Evolutionary conservation across 2,888 invertebrate genomes (phyloP).

Genomic region (Odontothrips loti): DNA sequence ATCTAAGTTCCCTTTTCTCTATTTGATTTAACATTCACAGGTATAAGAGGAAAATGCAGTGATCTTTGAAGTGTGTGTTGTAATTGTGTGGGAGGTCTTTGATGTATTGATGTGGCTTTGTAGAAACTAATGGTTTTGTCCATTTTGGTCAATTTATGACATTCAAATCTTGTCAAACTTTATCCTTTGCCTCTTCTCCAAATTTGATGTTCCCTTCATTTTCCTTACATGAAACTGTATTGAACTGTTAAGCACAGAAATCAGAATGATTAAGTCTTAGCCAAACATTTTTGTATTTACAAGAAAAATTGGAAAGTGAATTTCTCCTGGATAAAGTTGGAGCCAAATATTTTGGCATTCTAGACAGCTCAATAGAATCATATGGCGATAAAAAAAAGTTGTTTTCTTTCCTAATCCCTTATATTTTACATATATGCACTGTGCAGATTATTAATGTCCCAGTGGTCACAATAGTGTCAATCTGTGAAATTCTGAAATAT

Average conservation of each 20-base stretch:
- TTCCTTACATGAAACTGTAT: constrained; percentile 17
- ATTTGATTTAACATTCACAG: constrained; percentile 1
- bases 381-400: constrained; percentile 9
- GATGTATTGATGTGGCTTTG: constrained; percentile 24
- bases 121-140: constrained; percentile 8
- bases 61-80: neutral
- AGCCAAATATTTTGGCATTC: constrained; percentile 17
- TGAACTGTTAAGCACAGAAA: constrained; percentile 12
- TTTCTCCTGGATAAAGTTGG: constrained; percentile 31
- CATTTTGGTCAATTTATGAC: constrained; percentile 42
- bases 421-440: neutral
- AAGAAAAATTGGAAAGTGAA: constrained; percentile 43
- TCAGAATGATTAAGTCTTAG: constrained; percentile 13
- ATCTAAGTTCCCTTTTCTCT: neutral
- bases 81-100: constrained; percentile 5
- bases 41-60: neutral
- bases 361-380: constrained; percentile 25
- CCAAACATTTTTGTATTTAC: constrained; percentile 3
- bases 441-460: neutral
- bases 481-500: neutral
- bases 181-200: constrained; percentile 52
- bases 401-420: constrained; percentile 27
- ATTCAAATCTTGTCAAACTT: constrained; percentile 63
- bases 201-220: constrained; percentile 19
- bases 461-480: too few relatives aligned